Percentiles rank a stretch among this genome's conserved stretches.
phyloP scores from a whole-genome alignment of 2,888 invertebrate species.

The Diadegma fenestrale region DNA sequence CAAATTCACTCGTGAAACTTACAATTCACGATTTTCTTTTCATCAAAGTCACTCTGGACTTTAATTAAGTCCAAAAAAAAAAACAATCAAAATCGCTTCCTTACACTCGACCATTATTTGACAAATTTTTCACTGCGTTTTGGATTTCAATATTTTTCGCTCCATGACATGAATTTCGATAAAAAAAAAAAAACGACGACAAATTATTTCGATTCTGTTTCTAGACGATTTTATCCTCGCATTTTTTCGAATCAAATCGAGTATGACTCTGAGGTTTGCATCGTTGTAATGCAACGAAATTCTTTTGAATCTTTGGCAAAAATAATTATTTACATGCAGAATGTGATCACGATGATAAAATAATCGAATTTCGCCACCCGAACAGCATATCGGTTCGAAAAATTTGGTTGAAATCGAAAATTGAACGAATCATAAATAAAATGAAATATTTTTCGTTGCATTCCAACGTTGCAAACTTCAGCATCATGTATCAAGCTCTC shows the following conservation, averaged over 20 bases:
- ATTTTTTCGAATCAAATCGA: neutral
- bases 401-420: too few relatives aligned
- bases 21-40: constrained; percentile 45
- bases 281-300: too few relatives aligned
- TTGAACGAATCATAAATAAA: too few relatives aligned
- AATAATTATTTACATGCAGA: too few relatives aligned
- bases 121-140: neutral
- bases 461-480: too few relatives aligned
- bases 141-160: neutral
- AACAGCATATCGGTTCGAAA: too few relatives aligned
- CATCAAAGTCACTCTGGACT: neutral
- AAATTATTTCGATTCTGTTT: neutral
- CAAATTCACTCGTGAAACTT: constrained; percentile 63
- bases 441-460: too few relatives aligned
- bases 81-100: neutral
- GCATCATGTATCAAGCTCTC: neutral
- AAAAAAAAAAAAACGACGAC: neutral
- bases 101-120: neutral
- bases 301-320: too few relatives aligned
- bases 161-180: neutral
- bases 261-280: too few relatives aligned
- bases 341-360: too few relatives aligned
- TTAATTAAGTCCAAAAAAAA: neutral
- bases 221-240: neutral
- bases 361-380: too few relatives aligned